These are phyloP conservation scores for Mactromeris polynyma DNA, from an alignment of 2,888 invertebrate genomes.

Conservation along the genomic window DNA sequence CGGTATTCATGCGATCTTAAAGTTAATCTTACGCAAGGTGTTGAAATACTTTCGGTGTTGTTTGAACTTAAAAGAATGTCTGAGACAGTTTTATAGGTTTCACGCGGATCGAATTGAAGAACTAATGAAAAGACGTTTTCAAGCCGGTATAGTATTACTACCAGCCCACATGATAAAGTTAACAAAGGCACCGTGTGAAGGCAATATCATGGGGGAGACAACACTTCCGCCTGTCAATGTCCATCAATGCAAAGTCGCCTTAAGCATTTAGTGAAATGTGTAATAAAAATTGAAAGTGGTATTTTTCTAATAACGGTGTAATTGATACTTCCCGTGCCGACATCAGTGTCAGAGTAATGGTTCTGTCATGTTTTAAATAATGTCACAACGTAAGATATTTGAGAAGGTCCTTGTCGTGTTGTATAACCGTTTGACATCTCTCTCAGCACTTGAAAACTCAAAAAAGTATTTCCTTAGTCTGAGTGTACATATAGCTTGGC, in stretches of 20 bases:
- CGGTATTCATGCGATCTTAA: neutral
- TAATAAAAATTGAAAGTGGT: neutral
- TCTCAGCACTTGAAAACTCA: too few species aligned
- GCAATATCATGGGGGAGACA: neutral
- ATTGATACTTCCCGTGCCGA: neutral
- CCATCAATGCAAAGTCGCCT: neutral
- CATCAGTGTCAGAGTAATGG: neutral
- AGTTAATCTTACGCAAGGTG: conserved; percentile 4
- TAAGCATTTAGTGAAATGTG: conserved; percentile 9
- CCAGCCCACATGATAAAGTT: neutral
- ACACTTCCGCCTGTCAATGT: neutral
- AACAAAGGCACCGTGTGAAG: conserved; percentile 3
- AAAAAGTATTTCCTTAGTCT: too few species aligned
- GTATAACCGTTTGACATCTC: neutral
- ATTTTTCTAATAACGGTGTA: neutral
- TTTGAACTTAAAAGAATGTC: neutral
- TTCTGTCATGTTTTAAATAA: neutral
- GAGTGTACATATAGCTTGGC: too few species aligned
- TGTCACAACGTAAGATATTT: neutral
- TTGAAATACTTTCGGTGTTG: conserved; percentile 3
- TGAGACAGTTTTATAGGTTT: neutral
- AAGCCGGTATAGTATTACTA: neutral
- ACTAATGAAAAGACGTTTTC: conserved; percentile 9
- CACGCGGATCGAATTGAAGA: neutral
- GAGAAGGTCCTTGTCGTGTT: neutral